Conservation (phyloP, 2,888 invertebrate species). For the Agrilus mali region DNA sequence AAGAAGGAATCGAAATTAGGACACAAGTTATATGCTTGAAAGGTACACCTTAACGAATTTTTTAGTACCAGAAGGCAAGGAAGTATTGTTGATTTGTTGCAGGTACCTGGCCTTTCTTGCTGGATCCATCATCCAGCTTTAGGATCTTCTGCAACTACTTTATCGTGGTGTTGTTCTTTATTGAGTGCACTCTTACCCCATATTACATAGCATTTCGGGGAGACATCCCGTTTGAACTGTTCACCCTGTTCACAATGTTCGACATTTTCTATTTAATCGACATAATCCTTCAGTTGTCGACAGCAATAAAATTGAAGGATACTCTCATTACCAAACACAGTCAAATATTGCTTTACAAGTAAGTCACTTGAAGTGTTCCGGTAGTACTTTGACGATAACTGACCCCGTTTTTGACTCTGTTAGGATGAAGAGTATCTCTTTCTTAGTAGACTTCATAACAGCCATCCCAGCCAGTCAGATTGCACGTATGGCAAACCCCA, state of each 20-base stretch:
- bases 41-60: slow-evolving; percentile 8
- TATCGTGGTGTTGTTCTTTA: slow-evolving; percentile 3
- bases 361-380: no score
- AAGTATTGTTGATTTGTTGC: no score
- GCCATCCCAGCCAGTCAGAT: slow-evolving; percentile 5
- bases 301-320: slow-evolving; percentile 1
- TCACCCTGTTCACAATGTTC: slow-evolving; percentile 1
- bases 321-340: not conserved
- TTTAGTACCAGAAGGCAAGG: no score
- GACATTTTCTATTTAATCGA: slow-evolving; percentile 5
- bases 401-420: no score
- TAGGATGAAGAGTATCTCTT: not conserved
- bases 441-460: slow-evolving; percentile 4
- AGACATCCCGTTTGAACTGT: not conserved
- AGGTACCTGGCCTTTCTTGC: slow-evolving; percentile 36
- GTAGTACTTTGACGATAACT: no score
- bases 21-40: slow-evolving; percentile 30
- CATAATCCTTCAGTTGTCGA: slow-evolving; percentile 6
- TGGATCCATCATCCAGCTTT: slow-evolving; percentile 36
- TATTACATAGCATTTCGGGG: slow-evolving; percentile 6
- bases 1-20: slow-evolving; percentile 17
- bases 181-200: slow-evolving; percentile 9
- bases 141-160: slow-evolving; percentile 17
- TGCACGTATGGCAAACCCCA: not conserved
- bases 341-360: not conserved